Evolutionary conservation across 2,888 invertebrate species (phyloP).

Genomic region (Carterocephalus palaemon): DNA sequence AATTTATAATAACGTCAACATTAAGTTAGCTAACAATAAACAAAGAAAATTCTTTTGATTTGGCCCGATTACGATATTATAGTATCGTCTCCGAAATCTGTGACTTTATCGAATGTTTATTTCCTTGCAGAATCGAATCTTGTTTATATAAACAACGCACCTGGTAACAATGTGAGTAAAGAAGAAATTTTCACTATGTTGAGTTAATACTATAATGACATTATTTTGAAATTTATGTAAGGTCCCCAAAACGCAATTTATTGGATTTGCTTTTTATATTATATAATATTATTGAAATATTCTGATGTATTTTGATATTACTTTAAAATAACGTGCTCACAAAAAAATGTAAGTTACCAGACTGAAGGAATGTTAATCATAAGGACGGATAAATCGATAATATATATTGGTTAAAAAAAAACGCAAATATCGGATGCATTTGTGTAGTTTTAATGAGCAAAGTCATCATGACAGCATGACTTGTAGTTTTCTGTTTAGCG

Average conservation of each 20-base stretch:
- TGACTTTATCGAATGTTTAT: constrained; percentile 23
- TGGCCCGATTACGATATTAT: constrained; percentile 1
- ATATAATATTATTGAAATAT: constrained; percentile 1
- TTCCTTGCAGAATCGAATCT: constrained; percentile 27
- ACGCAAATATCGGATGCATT: too few relatives aligned
- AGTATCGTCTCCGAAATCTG: constrained; percentile 2
- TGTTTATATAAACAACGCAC: constrained; percentile 27
- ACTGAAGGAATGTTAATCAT: too few relatives aligned
- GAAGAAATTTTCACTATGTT: constrained; percentile 19
- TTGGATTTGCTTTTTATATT: neutral
- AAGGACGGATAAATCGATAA: too few relatives aligned
- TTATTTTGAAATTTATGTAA: constrained; percentile 8
- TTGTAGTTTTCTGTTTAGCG: too few relatives aligned
- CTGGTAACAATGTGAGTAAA: constrained; percentile 26
- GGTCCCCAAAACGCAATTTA: constrained; percentile 15
- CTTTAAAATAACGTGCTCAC: too few relatives aligned
- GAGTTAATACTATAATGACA: constrained; percentile 1
- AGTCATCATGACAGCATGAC: too few relatives aligned
- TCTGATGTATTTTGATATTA: neutral
- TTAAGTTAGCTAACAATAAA: too few relatives aligned
- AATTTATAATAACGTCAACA: too few relatives aligned
- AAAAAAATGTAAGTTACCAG: too few relatives aligned
- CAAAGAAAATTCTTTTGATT: neutral
- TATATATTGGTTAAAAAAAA: too few relatives aligned
- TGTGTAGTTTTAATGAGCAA: too few relatives aligned